Evolutionary conservation across 2,888 invertebrate genomes (phyloP).

Genomic region (Ceramica pisi): DNA sequence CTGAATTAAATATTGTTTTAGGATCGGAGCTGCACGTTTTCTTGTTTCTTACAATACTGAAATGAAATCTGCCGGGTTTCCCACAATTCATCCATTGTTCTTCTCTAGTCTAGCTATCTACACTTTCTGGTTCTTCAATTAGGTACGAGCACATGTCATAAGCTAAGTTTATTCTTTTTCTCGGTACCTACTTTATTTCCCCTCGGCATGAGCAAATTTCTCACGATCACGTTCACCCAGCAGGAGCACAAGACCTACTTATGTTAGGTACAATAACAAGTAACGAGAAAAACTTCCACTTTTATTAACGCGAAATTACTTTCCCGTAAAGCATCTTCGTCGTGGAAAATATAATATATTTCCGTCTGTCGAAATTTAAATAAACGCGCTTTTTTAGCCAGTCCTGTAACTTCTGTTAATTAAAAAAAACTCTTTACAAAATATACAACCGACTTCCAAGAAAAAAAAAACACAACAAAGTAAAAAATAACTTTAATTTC

Average conservation of each 20-base stretch:
- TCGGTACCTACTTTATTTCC: slow-evolving; percentile 31
- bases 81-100: not conserved
- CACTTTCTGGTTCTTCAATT: not conserved
- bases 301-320: slow-evolving; percentile 65
- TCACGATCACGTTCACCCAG: slow-evolving; percentile 23
- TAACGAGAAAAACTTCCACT: slow-evolving; percentile 44
- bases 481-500: too few relatives aligned
- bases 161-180: slow-evolving; percentile 16
- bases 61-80: not conserved
- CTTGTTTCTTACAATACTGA: not conserved
- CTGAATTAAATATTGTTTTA: not conserved
- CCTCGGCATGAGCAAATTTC: slow-evolving; percentile 20
- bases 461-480: too few relatives aligned
- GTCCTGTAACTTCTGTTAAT: slow-evolving; percentile 62
- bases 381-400: slow-evolving; percentile 65
- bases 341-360: slow-evolving; percentile 62
- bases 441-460: too few relatives aligned
- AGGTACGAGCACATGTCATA: slow-evolving; percentile 12
- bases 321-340: slow-evolving; percentile 60
- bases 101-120: not conserved
- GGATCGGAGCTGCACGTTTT: not conserved
- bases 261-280: slow-evolving; percentile 39
- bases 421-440: too few relatives aligned
- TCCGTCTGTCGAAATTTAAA: slow-evolving; percentile 68
- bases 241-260: slow-evolving; percentile 25